A percentile compares a stretch with the other conserved stretches of the same genome.
Evolutionary conservation across 2,888 invertebrate species (phyloP).

Genomic region (Rhyacophila evoluta): DNA sequence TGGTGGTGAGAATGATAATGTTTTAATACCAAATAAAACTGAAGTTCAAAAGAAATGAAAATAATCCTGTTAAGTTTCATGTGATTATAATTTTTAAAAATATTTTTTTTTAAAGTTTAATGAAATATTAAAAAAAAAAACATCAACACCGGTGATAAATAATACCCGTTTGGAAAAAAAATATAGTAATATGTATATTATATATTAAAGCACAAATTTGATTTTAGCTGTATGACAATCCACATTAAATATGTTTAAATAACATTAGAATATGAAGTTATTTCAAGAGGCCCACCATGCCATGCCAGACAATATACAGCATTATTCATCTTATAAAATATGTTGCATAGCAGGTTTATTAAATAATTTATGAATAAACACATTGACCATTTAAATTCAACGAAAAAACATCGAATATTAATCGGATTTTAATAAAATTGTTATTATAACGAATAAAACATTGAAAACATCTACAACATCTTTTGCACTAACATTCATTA

Average conservation of each 20-base stretch:
- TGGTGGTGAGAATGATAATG: constrained; percentile 22
- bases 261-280: no score
- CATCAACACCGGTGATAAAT: no score
- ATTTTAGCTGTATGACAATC: no score
- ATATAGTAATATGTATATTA: no score
- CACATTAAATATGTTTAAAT: no score
- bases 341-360: background rate
- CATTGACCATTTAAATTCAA: background rate
- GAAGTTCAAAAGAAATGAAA: background rate
- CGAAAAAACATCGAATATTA: constrained; percentile 12
- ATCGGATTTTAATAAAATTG: constrained; percentile 2
- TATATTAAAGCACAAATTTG: no score
- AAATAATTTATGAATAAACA: background rate
- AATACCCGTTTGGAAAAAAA: background rate
- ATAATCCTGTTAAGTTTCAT: no score
- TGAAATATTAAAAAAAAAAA: no score
- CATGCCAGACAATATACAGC: background rate
- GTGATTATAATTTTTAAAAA: no score
- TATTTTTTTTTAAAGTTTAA: no score
- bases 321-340: background rate
- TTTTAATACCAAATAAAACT: background rate
- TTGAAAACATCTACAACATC: constrained; percentile 20
- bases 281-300: constrained; percentile 15
- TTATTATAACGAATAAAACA: constrained; percentile 19
- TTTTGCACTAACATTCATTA: constrained; percentile 15